Evolutionary conservation across 53 echinoderm and acorn worm species (phyloP).

Genomic region (Apostichopus leukothele): DNA sequence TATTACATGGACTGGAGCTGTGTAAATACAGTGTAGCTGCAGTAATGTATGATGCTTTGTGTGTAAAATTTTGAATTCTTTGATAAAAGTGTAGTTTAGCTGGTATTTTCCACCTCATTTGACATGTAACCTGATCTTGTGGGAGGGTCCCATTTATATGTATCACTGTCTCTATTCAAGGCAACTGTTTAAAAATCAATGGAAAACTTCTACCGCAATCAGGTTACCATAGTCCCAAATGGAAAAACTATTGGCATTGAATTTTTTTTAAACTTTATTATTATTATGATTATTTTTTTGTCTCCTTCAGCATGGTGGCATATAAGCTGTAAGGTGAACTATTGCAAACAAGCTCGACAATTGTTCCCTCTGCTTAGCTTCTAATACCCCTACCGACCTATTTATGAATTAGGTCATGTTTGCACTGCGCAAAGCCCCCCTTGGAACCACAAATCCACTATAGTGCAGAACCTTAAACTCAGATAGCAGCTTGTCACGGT

Average conservation of each 20-base stretch:
- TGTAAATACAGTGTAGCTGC: no score
- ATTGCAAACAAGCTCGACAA: slow-evolving; percentile 10
- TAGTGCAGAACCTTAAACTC: neutral
- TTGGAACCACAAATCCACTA: slow-evolving; percentile 1
- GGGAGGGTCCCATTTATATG: slow-evolving; percentile 23
- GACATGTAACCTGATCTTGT: slow-evolving; percentile 20
- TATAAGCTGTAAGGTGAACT: slow-evolving; percentile 34
- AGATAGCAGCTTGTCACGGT: slow-evolving; percentile 3
- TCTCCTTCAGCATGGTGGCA: neutral
- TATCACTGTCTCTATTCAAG: neutral
- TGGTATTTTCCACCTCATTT: slow-evolving; percentile 25
- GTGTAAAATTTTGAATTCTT: no score
- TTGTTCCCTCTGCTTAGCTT: slow-evolving; percentile 12
- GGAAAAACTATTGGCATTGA: neutral
- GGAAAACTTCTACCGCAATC: slow-evolving; percentile 19
- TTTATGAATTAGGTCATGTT: slow-evolving; percentile 41
- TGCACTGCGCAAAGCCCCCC: neutral
- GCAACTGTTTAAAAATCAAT: slow-evolving; percentile 23
- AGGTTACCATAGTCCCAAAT: slow-evolving; percentile 11
- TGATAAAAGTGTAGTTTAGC: neutral
- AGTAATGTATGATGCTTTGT: no score
- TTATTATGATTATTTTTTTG: neutral
- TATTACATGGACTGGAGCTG: no score
- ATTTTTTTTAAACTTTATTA: neutral
- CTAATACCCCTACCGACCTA: neutral